Base-by-base conservation (phyloP, 2,888 invertebrate genomes). In the Eupithecia insigniata region DNA sequence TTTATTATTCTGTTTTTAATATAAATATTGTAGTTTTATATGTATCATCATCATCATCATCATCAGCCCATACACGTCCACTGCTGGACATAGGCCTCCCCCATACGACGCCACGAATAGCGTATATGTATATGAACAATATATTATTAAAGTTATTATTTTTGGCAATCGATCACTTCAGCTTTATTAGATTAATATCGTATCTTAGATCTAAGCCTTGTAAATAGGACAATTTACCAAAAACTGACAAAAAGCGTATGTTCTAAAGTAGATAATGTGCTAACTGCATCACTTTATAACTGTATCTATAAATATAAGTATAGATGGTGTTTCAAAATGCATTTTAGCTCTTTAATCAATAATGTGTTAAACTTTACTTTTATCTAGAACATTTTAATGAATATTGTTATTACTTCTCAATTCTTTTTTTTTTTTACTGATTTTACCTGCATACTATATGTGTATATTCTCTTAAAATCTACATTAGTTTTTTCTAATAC, bases 261-360 rank as follows among this genome's bases (percentile, higher is more conserved):
- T 93, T 93, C 93, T 93, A 93, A 93, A 93, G 85, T 93, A 93
- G 91, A 85, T 90, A 89, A 87, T 85, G 85, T 89, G 88, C 89
- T 90, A 86, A 85, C 81, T 81, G 83, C 83, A 73, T 68, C 65
- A 69, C 60, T 72, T 69, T 51, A 55, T 62, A 61, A 64, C 14
- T 32, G 1, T 32, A 32, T 30, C 1, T n/a, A 30, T 34, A 12
- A 61, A 34, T 61, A 26, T 34, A 34, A 26, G 12, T 64, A 64
- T 16, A 58, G 28, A 28, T 28, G 26, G 28, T 28, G 30, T 60
- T 60, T 30, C 5, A 28, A 60, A 7, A 60, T 30, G 8, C 30
- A 30, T 28, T 30, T 28, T 30, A 18, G 28, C 16, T 58, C 16
- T 58, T 28, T 58, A 28, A 16, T 58, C 28, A 58, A 28, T 58